Evolutionary conservation across 2,888 invertebrate genomes (phyloP).

Genomic region (Metopia argyrocephala): DNA sequence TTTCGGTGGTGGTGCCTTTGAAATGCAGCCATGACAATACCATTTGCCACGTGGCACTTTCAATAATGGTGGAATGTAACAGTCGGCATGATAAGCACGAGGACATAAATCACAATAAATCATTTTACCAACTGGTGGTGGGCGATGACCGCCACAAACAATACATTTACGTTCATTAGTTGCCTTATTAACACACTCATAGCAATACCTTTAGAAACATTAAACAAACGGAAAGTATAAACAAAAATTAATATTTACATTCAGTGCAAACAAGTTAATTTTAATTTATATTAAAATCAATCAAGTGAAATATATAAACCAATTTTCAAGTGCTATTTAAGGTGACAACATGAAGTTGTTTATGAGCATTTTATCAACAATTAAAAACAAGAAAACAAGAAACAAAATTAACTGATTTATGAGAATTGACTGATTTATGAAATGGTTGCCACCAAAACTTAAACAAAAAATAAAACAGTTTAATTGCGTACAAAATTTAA

Average conservation of each 20-base stretch:
- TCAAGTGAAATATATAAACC: background rate
- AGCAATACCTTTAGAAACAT: conserved; percentile 87
- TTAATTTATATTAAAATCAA: background rate
- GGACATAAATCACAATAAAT: conserved; percentile 94
- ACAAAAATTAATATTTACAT: background rate
- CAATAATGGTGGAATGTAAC: conserved; percentile 91
- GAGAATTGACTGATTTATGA: conserved; percentile 16
- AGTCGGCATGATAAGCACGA: conserved; percentile 94
- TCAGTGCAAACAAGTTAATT: background rate
- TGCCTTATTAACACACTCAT: conserved; percentile 95
- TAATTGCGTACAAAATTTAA: background rate
- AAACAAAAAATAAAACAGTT: conserved; percentile 11
- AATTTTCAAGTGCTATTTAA: conserved; percentile 52
- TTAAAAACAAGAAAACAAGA: conserved; percentile 14
- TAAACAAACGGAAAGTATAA: background rate
- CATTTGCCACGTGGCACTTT: conserved; percentile 92
- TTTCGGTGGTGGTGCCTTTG: conserved; percentile 89
- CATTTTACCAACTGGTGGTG: conserved; percentile 81
- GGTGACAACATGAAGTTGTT: conserved; percentile 57
- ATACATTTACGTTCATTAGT: conserved; percentile 95
- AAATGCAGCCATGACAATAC: conserved; percentile 93
- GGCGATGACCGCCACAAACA: conserved; percentile 90
- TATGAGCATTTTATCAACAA: background rate
- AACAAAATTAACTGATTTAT: background rate
- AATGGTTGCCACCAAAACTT: conserved; percentile 60